Evolutionary conservation across 2,797 vertebrate species (phyloP).

Genomic region (Girardinus metallicus): DNA sequence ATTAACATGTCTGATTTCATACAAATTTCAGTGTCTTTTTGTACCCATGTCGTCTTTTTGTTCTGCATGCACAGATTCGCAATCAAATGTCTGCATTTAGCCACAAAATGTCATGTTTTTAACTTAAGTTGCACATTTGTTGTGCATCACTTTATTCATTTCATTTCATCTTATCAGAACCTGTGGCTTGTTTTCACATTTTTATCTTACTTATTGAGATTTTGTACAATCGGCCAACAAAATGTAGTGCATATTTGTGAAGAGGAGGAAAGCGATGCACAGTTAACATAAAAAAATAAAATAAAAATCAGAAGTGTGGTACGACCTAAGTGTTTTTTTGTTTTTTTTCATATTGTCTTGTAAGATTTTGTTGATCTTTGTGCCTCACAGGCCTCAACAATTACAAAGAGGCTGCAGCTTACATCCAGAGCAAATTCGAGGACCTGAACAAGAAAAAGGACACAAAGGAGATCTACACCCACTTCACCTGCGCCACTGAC

Average conservation of each 20-base stretch:
- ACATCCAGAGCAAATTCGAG: slow-evolving; percentile 98
- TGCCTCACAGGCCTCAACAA: slow-evolving; percentile 86
- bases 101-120: not conserved
- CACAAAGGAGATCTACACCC: slow-evolving; percentile 98
- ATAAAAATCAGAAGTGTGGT: not conserved
- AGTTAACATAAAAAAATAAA: not conserved
- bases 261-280: not conserved
- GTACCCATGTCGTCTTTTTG: not conserved
- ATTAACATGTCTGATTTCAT: not conserved
- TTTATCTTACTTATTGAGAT: not conserved
- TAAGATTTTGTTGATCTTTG: not conserved
- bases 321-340: not conserved
- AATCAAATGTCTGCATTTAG: not conserved
- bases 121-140: not conserved
- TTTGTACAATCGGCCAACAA: not conserved
- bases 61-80: not conserved
- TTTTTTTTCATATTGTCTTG: not conserved
- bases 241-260: not conserved
- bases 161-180: not conserved
- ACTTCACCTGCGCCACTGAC: slow-evolving; percentile 98
- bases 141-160: not conserved
- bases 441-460: slow-evolving; percentile 99
- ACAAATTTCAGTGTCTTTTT: not conserved
- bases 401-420: slow-evolving; percentile 91
- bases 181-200: not conserved